Evolutionary conservation across 1,140 invertebrate species (phyloP).

Genomic region (Ruditapes philippinarum): DNA sequence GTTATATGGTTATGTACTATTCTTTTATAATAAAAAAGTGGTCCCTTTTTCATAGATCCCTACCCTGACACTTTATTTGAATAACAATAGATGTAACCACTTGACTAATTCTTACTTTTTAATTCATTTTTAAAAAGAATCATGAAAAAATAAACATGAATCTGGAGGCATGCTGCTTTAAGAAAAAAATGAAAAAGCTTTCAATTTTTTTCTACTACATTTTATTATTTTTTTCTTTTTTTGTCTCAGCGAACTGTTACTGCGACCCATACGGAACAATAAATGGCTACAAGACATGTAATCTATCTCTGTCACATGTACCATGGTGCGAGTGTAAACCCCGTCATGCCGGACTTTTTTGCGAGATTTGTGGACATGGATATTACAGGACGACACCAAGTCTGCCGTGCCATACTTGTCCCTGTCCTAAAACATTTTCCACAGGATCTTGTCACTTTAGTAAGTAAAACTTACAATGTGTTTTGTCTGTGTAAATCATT

Average conservation of each 20-base stretch:
- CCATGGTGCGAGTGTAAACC: constrained; percentile 71
- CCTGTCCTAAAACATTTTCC: constrained; percentile 67
- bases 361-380: constrained; percentile 74
- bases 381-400: constrained; percentile 73
- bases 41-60: too few species aligned
- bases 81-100: too few species aligned
- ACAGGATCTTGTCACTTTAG: constrained; percentile 72
- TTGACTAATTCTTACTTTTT: too few species aligned
- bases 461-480: constrained; percentile 57
- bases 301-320: constrained; percentile 2
- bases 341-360: constrained; percentile 75
- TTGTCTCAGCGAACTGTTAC: constrained; percentile 34
- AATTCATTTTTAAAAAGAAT: too few species aligned
- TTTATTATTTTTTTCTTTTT: too few species aligned
- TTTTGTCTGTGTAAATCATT: not conserved
- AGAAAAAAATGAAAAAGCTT: not conserved
- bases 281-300: constrained; percentile 1
- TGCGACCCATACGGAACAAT: constrained; percentile 52
- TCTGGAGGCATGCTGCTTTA: too few species aligned
- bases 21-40: too few species aligned
- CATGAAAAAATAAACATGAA: too few species aligned
- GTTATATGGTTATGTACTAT: too few species aligned
- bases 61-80: too few species aligned
- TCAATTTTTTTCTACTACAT: too few species aligned
- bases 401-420: constrained; percentile 77